Evolutionary conservation across 2,888 invertebrate species (phyloP).

Genomic region (Brachypalpus laphriformis): DNA sequence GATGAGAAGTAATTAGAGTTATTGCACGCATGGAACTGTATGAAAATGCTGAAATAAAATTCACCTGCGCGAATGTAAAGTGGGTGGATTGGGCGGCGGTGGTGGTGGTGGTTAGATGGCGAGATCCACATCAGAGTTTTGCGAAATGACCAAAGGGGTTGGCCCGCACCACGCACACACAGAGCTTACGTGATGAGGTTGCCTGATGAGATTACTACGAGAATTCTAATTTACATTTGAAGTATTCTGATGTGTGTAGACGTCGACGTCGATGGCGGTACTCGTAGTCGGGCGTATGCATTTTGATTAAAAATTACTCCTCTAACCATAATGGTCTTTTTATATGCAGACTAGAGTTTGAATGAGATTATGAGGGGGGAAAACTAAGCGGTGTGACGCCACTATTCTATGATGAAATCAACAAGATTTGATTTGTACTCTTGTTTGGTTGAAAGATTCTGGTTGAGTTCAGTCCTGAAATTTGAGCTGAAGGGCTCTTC

Average conservation of each 20-base stretch:
- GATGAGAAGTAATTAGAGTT: slow-evolving; percentile 66
- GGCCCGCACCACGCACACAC: not conserved
- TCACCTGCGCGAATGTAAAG: slow-evolving; percentile 14
- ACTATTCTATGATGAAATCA: no score
- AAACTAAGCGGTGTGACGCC: no score
- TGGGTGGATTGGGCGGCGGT: not conserved
- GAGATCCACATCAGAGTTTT: not conserved
- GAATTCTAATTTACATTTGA: slow-evolving; percentile 41
- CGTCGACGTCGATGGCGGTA: no score
- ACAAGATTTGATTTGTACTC: no score
- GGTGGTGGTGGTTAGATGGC: not conserved
- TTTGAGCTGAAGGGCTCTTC: no score
- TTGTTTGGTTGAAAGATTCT: no score
- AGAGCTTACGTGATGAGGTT: slow-evolving; percentile 41
- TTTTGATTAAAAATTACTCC: slow-evolving; percentile 60
- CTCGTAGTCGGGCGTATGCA: slow-evolving; percentile 28
- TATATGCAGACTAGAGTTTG: not conserved
- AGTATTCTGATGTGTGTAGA: slow-evolving; percentile 16
- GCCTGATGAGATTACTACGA: slow-evolving; percentile 37
- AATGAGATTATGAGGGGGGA: not conserved
- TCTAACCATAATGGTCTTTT: slow-evolving; percentile 5
- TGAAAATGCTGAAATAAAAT: slow-evolving; percentile 36
- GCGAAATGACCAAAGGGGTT: slow-evolving; percentile 50
- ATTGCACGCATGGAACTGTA: slow-evolving; percentile 51
- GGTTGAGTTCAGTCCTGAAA: no score